These are phyloP conservation scores for Amiota mariae DNA, from an alignment of 2,888 invertebrate species.

Conservation along the genomic window DNA sequence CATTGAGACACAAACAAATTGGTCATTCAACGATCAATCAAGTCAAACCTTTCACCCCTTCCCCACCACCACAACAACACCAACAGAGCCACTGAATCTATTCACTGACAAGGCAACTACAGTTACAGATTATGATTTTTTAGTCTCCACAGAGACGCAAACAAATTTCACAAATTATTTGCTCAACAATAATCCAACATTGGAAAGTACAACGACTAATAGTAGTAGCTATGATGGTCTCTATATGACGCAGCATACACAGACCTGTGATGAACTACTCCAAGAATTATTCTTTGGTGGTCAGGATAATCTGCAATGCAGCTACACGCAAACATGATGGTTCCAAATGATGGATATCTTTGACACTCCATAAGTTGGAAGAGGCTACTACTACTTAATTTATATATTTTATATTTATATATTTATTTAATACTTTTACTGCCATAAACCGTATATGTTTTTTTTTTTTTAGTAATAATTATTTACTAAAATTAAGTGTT, in stretches of 20 bases:
- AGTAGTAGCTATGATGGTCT: conserved; percentile 46
- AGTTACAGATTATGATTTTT: conserved; percentile 72
- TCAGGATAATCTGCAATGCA: conserved; percentile 69
- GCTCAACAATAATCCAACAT: conserved; percentile 48
- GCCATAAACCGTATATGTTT: neutral
- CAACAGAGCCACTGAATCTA: neutral
- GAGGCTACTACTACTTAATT: neutral
- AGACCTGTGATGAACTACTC: conserved; percentile 69
- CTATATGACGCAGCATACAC: conserved; percentile 70
- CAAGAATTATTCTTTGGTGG: conserved; percentile 64
- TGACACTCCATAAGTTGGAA: neutral
- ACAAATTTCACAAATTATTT: conserved; percentile 72
- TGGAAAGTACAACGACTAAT: neutral
- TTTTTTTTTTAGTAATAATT: no score
- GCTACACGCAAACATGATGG: conserved; percentile 65
- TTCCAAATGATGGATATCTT: neutral
- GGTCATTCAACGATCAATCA: conserved; percentile 64
- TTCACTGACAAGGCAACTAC: neutral
- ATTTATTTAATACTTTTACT: neutral
- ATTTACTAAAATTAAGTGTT: neutral
- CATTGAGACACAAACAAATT: conserved; percentile 80
- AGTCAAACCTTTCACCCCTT: neutral
- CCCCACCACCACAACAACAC: neutral
- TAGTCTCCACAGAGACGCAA: conserved; percentile 78
- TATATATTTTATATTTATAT: neutral